phyloP scores from a whole-genome alignment of 2,888 invertebrate species.

The Dysmachus trigonus region DNA sequence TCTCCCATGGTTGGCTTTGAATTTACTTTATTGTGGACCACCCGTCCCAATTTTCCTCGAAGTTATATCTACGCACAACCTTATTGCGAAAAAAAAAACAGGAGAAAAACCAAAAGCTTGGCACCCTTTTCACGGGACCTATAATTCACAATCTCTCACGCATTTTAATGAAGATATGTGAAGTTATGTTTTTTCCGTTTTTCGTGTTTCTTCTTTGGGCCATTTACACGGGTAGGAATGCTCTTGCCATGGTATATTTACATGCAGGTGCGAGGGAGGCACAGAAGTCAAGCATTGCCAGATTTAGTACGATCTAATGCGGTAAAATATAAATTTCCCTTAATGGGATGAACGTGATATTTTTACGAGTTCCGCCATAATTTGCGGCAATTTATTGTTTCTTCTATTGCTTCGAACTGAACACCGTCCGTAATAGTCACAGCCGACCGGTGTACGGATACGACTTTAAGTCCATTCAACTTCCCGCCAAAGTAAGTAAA shows the following conservation, averaged over 20 bases:
- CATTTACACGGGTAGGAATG: background rate
- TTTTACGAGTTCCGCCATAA: background rate
- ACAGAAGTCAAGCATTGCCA: background rate
- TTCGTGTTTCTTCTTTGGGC: background rate
- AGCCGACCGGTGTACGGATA: background rate
- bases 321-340: slow-evolving; percentile 5
- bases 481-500: background rate
- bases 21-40: slow-evolving; percentile 3
- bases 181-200: background rate
- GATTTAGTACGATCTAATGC: background rate
- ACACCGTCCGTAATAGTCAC: background rate
- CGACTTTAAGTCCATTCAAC: background rate
- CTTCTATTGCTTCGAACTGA: background rate
- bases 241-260: background rate
- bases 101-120: background rate
- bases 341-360: slow-evolving; percentile 16
- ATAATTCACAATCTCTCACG: background rate
- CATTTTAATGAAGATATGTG: slow-evolving; percentile 38
- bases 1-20: background rate
- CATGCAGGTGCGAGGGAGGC: background rate
- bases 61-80: slow-evolving; percentile 20
- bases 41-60: background rate
- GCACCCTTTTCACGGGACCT: background rate
- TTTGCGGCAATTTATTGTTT: background rate
- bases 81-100: slow-evolving; percentile 2